Conservation (phyloP, 2,113 vertebrate genomes). For the Barnardius zonarius region DNA sequence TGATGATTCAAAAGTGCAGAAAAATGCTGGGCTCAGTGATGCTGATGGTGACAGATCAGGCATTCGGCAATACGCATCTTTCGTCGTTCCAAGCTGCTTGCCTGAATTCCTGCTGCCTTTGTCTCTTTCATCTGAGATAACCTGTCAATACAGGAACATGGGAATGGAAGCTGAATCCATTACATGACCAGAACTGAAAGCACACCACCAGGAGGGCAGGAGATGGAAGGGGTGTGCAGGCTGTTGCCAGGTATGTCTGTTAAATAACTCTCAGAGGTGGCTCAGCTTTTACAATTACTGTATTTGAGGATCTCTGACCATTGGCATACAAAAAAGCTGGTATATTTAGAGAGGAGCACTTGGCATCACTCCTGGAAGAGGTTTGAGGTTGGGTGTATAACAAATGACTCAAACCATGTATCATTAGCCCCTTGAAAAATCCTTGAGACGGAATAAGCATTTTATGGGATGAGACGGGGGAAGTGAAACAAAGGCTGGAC, state of each 20-base stretch:
- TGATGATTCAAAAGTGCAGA: conserved; percentile 60
- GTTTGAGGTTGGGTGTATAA: not conserved
- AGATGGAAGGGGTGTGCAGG: fast-evolving
- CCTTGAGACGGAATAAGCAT: not conserved
- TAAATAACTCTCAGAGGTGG: not conserved
- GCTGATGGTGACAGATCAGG: conserved; percentile 42
- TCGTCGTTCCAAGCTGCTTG: conserved; percentile 7
- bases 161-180: conserved; percentile 34
- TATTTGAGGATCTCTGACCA: not conserved
- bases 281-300: not conserved
- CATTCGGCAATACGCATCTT: conserved; percentile 33
- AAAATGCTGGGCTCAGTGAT: conserved; percentile 35
- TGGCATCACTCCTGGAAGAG: not conserved
- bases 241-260: not conserved
- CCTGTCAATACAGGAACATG: conserved; percentile 13
- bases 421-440: not conserved
- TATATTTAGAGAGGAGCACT: not conserved
- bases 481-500: not conserved
- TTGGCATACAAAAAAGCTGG: not conserved
- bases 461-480: not conserved
- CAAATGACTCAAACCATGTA: not conserved
- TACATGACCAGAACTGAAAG: not conserved
- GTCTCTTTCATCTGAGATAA: conserved; percentile 51
- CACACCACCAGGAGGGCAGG: not conserved
- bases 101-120: conserved; percentile 36